Base-by-base conservation (phyloP, 2,113 vertebrate genomes). In the Philantomba maxwellii region DNA sequence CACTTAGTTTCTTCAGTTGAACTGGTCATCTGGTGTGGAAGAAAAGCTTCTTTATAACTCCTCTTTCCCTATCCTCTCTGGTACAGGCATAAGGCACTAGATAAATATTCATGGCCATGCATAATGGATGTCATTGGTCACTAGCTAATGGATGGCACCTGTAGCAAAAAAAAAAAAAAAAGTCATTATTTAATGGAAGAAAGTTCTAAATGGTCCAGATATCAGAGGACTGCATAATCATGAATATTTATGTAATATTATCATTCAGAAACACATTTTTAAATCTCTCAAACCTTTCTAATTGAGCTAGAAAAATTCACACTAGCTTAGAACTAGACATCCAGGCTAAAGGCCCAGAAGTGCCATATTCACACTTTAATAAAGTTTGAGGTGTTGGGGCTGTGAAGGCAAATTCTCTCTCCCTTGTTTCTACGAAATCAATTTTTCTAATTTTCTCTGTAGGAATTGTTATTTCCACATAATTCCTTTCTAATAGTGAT, bases 221-320 rank as follows among this genome's bases (percentile, higher is more conserved):
- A 95, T 84, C 39, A 84, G 36, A 95, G 4, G 13, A 23, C 23
- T 64, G 23, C 9, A 51, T 70, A 95, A 87, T 8, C 93, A 91
- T 81, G 80, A 92, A 84, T 91, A 94, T 87, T 96, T 95, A 96
- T 75, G 12, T 90, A 39, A 94, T 25, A 84, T 57, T 94, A 64
- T 78, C 73, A 62, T 89, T 86, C 92, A 70, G 87, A 95, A 95
- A 78, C 62, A 60, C 53, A 81, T 84, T 93, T 53, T 62, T 16
- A 62, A 57, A 60, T 47, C 80, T 94, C 73, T 45, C 60, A n/a
- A 81, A 95, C 53, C 33, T 97, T 97, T 96, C 66, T 84, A 87
- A 90, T 36, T 94, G 66, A 94, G 89, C 25, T 66, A 91, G 80
- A 87, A 85, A 94, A 90, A 86, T 82, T 55, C 30, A 39, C 33